Evolutionary conservation across 2,797 vertebrate genomes (phyloP).

Genomic region (Salmo trutta): DNA sequence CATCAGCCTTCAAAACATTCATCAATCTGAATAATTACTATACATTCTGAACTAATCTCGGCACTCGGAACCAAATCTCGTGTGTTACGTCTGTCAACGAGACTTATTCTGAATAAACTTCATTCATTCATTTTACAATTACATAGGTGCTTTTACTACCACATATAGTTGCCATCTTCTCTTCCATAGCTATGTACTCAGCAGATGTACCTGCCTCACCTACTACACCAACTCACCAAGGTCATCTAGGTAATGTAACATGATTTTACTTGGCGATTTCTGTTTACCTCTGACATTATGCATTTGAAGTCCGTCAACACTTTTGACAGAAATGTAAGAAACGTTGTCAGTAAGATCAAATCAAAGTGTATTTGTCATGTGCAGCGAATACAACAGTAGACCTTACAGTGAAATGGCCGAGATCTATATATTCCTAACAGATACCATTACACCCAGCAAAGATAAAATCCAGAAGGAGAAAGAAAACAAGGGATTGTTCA

Average conservation of each 20-base stretch:
- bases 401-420: too few relatives aligned
- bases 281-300: not conserved
- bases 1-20: not conserved
- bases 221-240: constrained; percentile 53
- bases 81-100: not conserved
- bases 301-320: not conserved
- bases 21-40: not conserved
- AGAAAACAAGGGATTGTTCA: constrained; percentile 92
- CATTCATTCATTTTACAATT: not conserved
- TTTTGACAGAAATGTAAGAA: not conserved
- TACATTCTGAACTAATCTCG: not conserved
- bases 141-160: not conserved
- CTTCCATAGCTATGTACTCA: constrained; percentile 40
- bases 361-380: too few relatives aligned
- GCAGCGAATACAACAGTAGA: too few relatives aligned
- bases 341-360: not conserved
- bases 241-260: constrained; percentile 39
- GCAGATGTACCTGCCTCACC: constrained; percentile 57
- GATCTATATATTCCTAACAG: constrained; percentile 35
- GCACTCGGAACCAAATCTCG: not conserved
- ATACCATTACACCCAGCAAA: constrained; percentile 60
- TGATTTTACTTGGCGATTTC: not conserved
- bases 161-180: not conserved
- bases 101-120: not conserved
- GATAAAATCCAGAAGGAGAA: constrained; percentile 87